phyloP scores from a whole-genome alignment of 2,888 invertebrate genomes.

The Ariolimax columbianus region DNA sequence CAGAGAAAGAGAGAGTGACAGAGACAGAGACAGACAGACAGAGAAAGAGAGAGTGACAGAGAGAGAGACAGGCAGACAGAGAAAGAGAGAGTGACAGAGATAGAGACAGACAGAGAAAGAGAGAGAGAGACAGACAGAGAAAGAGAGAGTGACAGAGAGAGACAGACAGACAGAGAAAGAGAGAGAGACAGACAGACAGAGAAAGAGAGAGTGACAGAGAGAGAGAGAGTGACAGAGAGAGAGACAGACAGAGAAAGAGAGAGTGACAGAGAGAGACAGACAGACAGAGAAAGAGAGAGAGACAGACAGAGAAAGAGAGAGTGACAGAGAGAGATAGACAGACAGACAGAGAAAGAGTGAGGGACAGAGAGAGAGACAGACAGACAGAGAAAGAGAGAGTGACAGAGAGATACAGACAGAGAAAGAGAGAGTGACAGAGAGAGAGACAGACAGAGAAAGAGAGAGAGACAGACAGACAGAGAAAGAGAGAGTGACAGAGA shows the following conservation, averaged over 20 bases:
- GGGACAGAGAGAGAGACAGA: too few relatives aligned
- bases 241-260: neutral
- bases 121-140: neutral
- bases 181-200: neutral
- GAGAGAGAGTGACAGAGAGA: constrained; percentile 21
- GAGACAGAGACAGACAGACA: constrained; percentile 13
- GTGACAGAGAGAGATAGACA: too few relatives aligned
- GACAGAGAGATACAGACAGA: too few relatives aligned
- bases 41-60: neutral
- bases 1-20: neutral
- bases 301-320: constrained; percentile 35
- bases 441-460: constrained; percentile 52
- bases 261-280: neutral
- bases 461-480: constrained; percentile 20
- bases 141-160: neutral
- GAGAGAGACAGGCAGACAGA: too few relatives aligned
- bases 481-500: neutral
- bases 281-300: neutral
- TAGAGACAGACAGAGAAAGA: too few relatives aligned
- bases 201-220: neutral
- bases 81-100: too few relatives aligned
- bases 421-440: constrained; percentile 51
- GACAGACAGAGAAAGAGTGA: too few relatives aligned
- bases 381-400: constrained; percentile 10
- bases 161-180: neutral